Conservation (phyloP, 2,888 invertebrate species). For the Kryphioiulus occultus region DNA sequence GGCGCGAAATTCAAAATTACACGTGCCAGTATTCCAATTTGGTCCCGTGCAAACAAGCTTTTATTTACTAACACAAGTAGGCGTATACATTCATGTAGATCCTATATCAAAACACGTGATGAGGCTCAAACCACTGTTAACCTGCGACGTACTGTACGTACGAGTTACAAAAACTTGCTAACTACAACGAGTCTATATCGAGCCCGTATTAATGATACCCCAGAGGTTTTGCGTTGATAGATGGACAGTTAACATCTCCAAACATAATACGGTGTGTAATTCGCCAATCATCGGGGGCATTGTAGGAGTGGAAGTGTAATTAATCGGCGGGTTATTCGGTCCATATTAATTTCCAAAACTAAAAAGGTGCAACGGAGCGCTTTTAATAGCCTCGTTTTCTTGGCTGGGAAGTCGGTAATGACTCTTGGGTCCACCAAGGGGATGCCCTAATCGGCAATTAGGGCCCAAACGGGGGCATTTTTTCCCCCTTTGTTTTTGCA, state of each 20-base stretch:
- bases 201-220: background rate
- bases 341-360: constrained; percentile 9
- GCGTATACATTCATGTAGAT: no score
- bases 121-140: no score
- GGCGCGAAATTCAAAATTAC: no score
- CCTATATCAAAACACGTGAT: no score
- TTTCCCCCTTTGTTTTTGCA: background rate
- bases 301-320: background rate
- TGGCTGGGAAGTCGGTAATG: background rate
- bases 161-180: background rate
- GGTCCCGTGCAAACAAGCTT: no score
- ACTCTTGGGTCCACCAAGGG: background rate
- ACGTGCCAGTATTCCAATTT: no score
- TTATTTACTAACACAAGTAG: no score
- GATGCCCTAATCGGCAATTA: background rate
- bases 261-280: background rate
- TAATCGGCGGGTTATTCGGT: background rate
- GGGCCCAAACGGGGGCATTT: background rate
- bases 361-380: background rate
- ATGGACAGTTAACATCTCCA: constrained; percentile 1
- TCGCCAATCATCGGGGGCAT: background rate
- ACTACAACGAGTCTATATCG: background rate
- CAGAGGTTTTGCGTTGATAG: background rate
- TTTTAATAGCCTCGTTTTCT: background rate
- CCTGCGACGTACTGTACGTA: no score